Evolutionary conservation across 2,888 invertebrate species (phyloP).

Genomic region (Pantelozetes paolii): DNA sequence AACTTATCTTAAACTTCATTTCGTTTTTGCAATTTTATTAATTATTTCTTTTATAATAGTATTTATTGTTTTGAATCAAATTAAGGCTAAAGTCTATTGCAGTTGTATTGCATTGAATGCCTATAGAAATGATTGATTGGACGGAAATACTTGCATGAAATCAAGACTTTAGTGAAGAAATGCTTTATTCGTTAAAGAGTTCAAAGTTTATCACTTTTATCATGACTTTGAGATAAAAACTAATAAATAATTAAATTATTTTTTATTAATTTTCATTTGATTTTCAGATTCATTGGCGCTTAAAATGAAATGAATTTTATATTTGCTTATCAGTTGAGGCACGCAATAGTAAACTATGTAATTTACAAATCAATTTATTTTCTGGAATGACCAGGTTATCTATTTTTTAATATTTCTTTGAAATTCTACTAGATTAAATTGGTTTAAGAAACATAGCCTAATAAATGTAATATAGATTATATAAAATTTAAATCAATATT

Average conservation of each 20-base stretch:
- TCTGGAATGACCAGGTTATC: too few relatives aligned
- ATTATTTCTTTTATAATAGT: constrained; percentile 7
- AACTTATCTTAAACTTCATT: constrained; percentile 26
- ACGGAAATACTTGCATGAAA: constrained; percentile 20
- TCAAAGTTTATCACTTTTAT: constrained; percentile 15
- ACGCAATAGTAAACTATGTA: neutral
- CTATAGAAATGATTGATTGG: constrained; percentile 11
- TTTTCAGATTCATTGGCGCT: constrained; percentile 1
- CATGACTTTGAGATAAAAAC: neutral
- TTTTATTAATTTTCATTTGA: neutral
- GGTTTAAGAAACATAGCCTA: too few relatives aligned
- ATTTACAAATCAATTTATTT: too few relatives aligned
- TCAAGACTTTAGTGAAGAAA: constrained; percentile 16
- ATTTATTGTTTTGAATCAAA: constrained; percentile 19
- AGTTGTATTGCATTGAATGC: neutral
- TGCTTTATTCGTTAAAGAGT: neutral
- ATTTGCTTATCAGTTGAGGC: constrained; percentile 13
- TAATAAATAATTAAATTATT: neutral
- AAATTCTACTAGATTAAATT: too few relatives aligned
- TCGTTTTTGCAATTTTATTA: constrained; percentile 19
- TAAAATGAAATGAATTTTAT: constrained; percentile 13
- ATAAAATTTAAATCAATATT: too few relatives aligned
- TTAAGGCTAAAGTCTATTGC: neutral
- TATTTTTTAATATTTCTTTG: too few relatives aligned
- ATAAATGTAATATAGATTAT: too few relatives aligned